Evolutionary conservation across 2,888 invertebrate genomes (phyloP), one percentile per base, ranked within the genome.

Genomic region (Odontothrips loti): DNA sequence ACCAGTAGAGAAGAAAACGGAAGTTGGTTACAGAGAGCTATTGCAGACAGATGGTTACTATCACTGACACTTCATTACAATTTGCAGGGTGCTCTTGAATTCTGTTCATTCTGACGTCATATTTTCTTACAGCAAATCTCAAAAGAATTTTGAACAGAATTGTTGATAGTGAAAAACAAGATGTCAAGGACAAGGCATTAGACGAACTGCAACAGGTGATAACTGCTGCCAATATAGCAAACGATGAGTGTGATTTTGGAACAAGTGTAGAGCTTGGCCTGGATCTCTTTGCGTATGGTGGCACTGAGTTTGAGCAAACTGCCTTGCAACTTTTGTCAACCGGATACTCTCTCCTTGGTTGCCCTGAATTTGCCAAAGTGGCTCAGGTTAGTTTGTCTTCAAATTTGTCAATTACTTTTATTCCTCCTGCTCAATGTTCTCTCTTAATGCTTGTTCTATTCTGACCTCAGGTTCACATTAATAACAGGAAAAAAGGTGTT

Each of bases 221-320:
- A 82, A 96, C 94, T 6, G 92, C 92, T 81, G 93, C 96, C 10
- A 94, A 92, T 86, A 96, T 96, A 86, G 98, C 98, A 0, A 92
- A 95, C 82, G 98, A 98, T 86, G 98, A 99, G 87, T 94, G 95
- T 86, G 98, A 98, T 87, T 98, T 96, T 88, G 98, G 97, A 0
- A 96, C 96, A 81, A 94, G 96, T 0, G 87, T 98, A 1, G 98
- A 98, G 87, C 89, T 95, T 63, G 98, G 96, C 0, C 92, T 96
- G 84, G 93, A 95, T 87, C 88, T 98, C 80, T 95, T 98, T 86
- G 92, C 92, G 83, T 94, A 92, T 82, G 95, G 96, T 0, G 87
- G 92, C 81, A 88, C 90, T 80, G 89, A 91, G 82, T 89, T 97
- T 27, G 93, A 96, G 86, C 87, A 89, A 6, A 90, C 91, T 79